phyloP scores from a whole-genome alignment of 1,140 invertebrate species.

The Solen grandis region DNA sequence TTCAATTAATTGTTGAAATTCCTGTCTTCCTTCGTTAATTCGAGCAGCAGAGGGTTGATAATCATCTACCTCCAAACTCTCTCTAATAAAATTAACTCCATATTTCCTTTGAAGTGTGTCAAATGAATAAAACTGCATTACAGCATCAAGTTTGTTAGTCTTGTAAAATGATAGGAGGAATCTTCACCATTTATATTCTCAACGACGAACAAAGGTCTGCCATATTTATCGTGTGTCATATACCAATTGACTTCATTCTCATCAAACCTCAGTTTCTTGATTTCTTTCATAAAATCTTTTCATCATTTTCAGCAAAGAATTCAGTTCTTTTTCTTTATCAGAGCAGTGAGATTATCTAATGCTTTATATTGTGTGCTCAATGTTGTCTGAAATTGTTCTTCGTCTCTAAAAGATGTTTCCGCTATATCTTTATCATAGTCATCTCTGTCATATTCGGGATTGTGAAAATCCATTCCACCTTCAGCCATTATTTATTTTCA shows the following conservation, averaged over 20 bases:
- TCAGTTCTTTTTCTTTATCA: constrained; percentile 5
- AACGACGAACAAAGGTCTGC: too few species aligned
- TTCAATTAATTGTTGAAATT: constrained; percentile 26
- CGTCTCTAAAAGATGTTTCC: too few species aligned
- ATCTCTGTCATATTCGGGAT: neutral
- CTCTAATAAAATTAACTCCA: constrained; percentile 49
- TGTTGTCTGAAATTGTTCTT: constrained; percentile 22
- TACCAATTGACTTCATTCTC: too few species aligned
- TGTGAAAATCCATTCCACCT: constrained; percentile 12
- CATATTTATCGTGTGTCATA: too few species aligned
- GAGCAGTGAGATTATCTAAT: constrained; percentile 9
- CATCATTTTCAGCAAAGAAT: constrained; percentile 17
- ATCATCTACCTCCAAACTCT: constrained; percentile 31
- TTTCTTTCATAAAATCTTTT: constrained; percentile 34
- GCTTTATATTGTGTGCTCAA: constrained; percentile 17
- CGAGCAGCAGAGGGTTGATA: constrained; percentile 18
- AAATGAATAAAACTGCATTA: constrained; percentile 33
- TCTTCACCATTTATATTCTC: constrained; percentile 12
- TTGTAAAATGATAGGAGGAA: constrained; percentile 30
- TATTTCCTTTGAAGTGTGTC: constrained; percentile 33
- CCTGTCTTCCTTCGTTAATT: constrained; percentile 16
- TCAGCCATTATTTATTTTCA: constrained; percentile 31
- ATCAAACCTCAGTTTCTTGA: neutral
- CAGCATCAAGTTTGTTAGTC: neutral
- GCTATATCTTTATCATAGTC: too few species aligned